Conservation (phyloP, 2,113 vertebrate genomes). For the Chlorodrepanis virens region DNA sequence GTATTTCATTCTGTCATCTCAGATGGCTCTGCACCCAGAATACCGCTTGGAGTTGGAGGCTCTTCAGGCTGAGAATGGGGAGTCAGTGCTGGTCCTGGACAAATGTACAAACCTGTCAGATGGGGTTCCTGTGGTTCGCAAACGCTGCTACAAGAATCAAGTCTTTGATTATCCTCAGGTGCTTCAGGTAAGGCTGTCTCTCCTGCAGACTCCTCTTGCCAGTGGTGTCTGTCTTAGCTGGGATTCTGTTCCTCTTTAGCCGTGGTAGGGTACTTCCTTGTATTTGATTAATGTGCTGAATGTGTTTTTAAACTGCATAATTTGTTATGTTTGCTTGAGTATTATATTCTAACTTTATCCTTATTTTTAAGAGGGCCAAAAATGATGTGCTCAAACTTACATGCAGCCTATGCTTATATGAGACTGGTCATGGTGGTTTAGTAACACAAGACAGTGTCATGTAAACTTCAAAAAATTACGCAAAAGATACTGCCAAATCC, state of each 20-base stretch:
- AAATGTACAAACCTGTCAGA: conserved; percentile 94
- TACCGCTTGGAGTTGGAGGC: conserved; percentile 87
- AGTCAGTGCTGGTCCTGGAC: conserved; percentile 86
- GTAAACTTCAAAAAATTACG: neutral
- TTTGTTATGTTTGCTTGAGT: neutral
- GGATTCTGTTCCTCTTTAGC: neutral
- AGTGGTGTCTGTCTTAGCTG: neutral
- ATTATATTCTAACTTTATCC: neutral
- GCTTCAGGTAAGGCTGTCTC: conserved; percentile 82
- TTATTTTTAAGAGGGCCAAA: neutral
- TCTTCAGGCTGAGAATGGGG: conserved; percentile 87
- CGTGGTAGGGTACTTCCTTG: neutral
- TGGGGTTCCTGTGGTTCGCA: conserved; percentile 76
- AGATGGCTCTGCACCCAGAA: conserved; percentile 88
- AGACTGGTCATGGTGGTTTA: neutral
- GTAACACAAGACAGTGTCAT: neutral
- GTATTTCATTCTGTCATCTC: conserved; percentile 91
- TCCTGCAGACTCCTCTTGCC: neutral
- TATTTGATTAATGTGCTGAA: neutral
- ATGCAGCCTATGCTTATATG: neutral
- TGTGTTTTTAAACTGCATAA: neutral
- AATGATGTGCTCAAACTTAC: neutral
- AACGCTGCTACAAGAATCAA: conserved; percentile 88
- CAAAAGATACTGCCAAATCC: neutral
- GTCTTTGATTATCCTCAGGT: conserved; percentile 94